Evolutionary conservation across 1,140 invertebrate species (phyloP), one percentile per base, ranked within the genome.

Genomic region (Ostrea edulis): DNA sequence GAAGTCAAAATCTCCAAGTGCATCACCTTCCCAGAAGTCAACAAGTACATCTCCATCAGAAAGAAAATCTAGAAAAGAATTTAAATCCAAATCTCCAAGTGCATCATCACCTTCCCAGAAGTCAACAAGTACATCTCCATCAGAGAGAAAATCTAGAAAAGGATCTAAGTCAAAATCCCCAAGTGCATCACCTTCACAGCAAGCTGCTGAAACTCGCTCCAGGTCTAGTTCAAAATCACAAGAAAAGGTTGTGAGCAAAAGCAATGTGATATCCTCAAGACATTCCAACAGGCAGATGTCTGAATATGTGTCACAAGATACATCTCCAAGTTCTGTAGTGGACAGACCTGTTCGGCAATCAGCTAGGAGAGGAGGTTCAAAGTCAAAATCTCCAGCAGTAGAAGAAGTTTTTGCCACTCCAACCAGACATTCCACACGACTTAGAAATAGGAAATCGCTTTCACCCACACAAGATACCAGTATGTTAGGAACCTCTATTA

Each of bases 181-280:
- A 20, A 62, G 58, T 62, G 58, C 58, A 62, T 62, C 58, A 20
- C 68, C 68, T 11, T 77, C 25, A 62, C 55, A 62, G 55, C 17
- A 17, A 29, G 14, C 68, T 77, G 29, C 11, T 17, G 29, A 12
- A 14, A 17, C 22, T 35, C 22, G 68, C 22, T 35, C 68, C 14
- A 77, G 68, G 9, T 77, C 68, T 17, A 25, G 68, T 5, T 77
- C 68, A 77, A 77, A 77, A 17, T 77, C 68, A 77, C 68, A 77
- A 77, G 68, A 77, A 77, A 77, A 77, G 29, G 29, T 77, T 77
- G 68, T 29, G 12, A 77, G 29, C 29, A 77, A 25, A 14, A 29
- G 8, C 55, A 62, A 20, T 17, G 55, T 62, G 14, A 62, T n/a
- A 20, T 7, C 55, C 20, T 62, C 55, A 62, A 62, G 55, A 77